A percentile compares a stretch with the other conserved stretches of the same genome.
Evolutionary conservation across 2,113 vertebrate species (phyloP).

Genomic region (Eubucco bourcierii): DNA sequence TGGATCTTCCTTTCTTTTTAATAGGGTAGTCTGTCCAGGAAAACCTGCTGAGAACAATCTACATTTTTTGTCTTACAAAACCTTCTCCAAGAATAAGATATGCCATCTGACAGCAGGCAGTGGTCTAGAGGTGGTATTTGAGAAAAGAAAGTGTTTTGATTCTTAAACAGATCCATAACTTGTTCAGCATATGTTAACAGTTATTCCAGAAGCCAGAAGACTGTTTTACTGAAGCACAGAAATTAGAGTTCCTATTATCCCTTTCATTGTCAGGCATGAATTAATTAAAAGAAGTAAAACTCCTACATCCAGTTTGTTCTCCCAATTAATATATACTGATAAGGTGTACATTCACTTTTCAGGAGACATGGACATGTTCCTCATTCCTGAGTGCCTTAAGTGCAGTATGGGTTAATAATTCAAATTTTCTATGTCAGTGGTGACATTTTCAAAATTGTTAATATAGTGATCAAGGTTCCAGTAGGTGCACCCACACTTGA

Average conservation of each 20-base stretch:
- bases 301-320: accelerated
- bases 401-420: background rate
- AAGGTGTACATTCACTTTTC: background rate
- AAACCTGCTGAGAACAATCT: background rate
- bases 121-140: too few species aligned
- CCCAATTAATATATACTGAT: background rate
- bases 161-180: background rate
- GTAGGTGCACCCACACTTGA: background rate
- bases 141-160: background rate
- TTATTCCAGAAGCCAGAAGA: background rate
- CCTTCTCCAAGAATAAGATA: background rate
- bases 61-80: background rate
- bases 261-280: background rate
- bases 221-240: background rate
- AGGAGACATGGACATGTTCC: background rate
- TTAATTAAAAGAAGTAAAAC: background rate
- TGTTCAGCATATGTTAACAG: background rate
- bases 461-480: background rate
- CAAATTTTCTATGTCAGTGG: background rate
- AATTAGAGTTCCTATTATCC: background rate
- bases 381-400: background rate
- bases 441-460: background rate
- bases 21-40: background rate
- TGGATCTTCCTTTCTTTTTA: background rate
- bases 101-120: background rate